Evolutionary conservation across 2,797 vertebrate species (phyloP), one percentile per base, ranked within the genome.

Genomic region (Pteronotus mesoamericanus): DNA sequence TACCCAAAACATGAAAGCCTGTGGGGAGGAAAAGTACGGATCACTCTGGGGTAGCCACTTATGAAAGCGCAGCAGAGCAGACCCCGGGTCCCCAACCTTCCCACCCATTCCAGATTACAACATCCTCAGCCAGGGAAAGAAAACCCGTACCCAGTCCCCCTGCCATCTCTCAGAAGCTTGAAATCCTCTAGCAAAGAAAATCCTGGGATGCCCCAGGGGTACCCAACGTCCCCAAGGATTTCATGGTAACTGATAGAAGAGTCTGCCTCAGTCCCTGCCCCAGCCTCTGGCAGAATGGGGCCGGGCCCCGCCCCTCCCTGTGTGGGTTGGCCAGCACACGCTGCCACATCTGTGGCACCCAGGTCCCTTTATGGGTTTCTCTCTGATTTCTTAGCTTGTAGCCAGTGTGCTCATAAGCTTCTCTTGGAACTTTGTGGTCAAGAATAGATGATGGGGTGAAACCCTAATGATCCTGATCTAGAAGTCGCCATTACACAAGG

Each of bases 1-100:
- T 94, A 99, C 99, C 99, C 99, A 99, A 98, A 99, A 99, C 99
- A 99, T 99, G 87, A 99, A 98, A 5, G 99, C 99, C 99, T 99
- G 96, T 29, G 87, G 91, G 86, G 71, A 95, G 93, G 71, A 85
- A 79, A 94, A 96, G n/a, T 11, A 11, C 6, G 78, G 77, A 42
- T 93, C 55, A 89, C 39, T 68, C 34, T 10, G 42, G 69, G 66
- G 69, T 4, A 68, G 42, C 37, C 22, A 71, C 39, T 2, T 42
- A 34, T 15, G 48, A 89, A 55, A 61, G 46, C 71, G 80, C 15
- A 72, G 77, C 12, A 16, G n/a, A 64, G 51, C 10, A 9, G 55
- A 29, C 42, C 42, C 26, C 57, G 46, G 29, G n/a, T 1, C 4
- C 1, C 19, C 19, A 44, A 6, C n/a, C 57, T 55, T 24, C 53